Percentiles rank a stretch among this genome's conserved stretches.
These are phyloP conservation scores for Cyanoramphus novaezelandiae DNA, from an alignment of 2,113 vertebrate species.

Conservation along the genomic window DNA sequence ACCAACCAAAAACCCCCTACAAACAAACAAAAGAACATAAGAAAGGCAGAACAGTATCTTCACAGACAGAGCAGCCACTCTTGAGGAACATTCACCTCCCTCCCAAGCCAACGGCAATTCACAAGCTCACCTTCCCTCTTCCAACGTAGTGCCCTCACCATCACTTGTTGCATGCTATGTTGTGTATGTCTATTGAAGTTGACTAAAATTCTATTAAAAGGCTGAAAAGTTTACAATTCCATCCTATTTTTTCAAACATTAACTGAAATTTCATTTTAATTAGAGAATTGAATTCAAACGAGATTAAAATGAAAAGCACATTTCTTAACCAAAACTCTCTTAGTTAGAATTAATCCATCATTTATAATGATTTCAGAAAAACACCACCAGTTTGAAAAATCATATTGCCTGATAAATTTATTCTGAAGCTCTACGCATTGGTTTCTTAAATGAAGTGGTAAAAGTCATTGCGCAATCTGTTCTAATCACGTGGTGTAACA, in stretches of 20 bases:
- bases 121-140: not conserved
- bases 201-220: not conserved
- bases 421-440: not conserved
- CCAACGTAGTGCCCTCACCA: not conserved
- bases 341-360: not conserved
- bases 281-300: not conserved
- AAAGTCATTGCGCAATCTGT: not conserved
- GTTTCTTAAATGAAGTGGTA: not conserved
- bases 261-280: not conserved
- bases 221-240: not conserved
- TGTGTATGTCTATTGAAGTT: accelerated
- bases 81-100: not conserved
- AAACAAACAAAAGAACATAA: not conserved
- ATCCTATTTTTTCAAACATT: not conserved
- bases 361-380: not conserved
- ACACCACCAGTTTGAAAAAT: not conserved
- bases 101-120: not conserved
- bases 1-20: not conserved
- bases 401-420: not conserved
- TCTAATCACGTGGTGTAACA: not conserved
- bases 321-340: not conserved
- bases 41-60: not conserved
- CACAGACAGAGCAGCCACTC: not conserved
- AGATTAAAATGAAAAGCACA: not conserved
- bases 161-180: not conserved